Evolutionary conservation across 1,140 invertebrate species (phyloP), one percentile per base, ranked within the genome.

Genomic region (Cyclina sinensis): DNA sequence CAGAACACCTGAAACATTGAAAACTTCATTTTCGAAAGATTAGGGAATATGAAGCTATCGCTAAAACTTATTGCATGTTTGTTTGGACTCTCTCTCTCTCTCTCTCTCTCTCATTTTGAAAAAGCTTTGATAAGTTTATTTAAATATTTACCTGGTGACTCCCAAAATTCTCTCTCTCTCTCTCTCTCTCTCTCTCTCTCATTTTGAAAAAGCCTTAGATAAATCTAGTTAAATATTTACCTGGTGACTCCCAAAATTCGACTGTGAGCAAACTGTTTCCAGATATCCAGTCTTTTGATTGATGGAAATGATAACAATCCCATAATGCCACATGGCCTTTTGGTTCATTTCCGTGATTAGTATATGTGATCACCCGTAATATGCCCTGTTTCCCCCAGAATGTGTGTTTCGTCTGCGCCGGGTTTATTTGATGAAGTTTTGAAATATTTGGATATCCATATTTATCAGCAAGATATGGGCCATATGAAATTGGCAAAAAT

Each of bases 181-280:
- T 65, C 21, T 65, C 9, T 65, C 21, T 65, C 7, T 65, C 9
- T 24, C 30, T 12, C 24, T n/a, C 9, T n/a, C 9, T 11, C 24
- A 65, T 65, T 24, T 24, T 65, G 9, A 14, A 24, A 65, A 65
- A 24, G 9, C 24, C 62, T 24, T 12, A 65, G 18, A 51, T 51
- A n/a, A n/a, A n/a, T n/a, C n/a, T n/a, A n/a, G n/a, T n/a, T n/a
- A n/a, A 59, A 59, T 12, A 18, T 90, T n/a, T 91, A 95, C 94
- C 94, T 90, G 93, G 94, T 35, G 94, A 92, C 73, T 94, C 92
- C 94, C 94, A 95, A 90, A 95, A 95, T 89, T 95, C 93, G 54
- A 94, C 92, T 18, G 93, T 93, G 12, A 94, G 89, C 16, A 95
- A 83, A 39, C 83, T 91, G 81, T 93, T 93, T 46, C 90, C 90